phyloP scores from a whole-genome alignment of 1,140 invertebrate species.

The Hycleus cichorii region DNA sequence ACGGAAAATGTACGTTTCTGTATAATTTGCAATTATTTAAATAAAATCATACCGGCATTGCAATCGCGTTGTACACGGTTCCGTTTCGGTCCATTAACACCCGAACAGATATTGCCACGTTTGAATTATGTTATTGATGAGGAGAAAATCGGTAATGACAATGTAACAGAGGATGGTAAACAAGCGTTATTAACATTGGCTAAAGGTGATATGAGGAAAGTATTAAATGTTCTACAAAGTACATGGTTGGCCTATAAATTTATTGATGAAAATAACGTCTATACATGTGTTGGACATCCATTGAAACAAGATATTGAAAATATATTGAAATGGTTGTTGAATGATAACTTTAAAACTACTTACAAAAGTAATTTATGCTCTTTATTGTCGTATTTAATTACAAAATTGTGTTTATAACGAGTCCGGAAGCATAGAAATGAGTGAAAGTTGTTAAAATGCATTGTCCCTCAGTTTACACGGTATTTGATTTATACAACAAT shows the following conservation, averaged over 20 bases:
- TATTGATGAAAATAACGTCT: constrained; percentile 89
- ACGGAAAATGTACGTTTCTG: constrained; percentile 98
- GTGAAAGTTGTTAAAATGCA: no score
- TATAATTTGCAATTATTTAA: constrained; percentile 97
- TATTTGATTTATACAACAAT: no score
- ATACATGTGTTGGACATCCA: constrained; percentile 95
- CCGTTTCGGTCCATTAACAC: constrained; percentile 85
- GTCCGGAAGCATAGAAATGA: no score
- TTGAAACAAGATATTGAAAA: constrained; percentile 81
- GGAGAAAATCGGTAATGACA: constrained; percentile 60
- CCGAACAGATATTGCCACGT: constrained; percentile 83
- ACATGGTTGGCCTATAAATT: constrained; percentile 68
- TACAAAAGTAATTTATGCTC: constrained; percentile 64
- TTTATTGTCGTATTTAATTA: no score
- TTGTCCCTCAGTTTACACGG: no score
- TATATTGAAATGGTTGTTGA: constrained; percentile 84
- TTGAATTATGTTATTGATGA: constrained; percentile 76
- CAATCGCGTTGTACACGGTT: constrained; percentile 98
- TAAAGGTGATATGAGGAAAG: constrained; percentile 97
- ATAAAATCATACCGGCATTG: constrained; percentile 96
- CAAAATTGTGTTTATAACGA: no score
- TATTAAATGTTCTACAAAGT: constrained; percentile 93
- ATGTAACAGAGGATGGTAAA: constrained; percentile 83
- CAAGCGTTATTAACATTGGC: constrained; percentile 84
- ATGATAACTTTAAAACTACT: constrained; percentile 70